Conservation (phyloP, 2,797 vertebrate species). For the Urosaurus nigricauda region DNA sequence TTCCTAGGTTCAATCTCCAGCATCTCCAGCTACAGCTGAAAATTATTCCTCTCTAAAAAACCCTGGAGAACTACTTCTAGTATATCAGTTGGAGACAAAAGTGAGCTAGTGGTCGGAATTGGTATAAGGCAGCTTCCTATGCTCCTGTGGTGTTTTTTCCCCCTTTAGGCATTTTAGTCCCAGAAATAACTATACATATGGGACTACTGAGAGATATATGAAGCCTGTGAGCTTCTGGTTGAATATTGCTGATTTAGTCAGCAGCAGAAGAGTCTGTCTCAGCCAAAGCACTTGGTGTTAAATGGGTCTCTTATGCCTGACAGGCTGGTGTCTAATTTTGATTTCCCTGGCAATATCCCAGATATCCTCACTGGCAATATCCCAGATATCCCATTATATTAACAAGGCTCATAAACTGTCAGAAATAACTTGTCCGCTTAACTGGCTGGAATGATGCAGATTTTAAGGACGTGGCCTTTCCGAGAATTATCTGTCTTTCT, state of each 20-base stretch:
- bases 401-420: constrained; percentile 74
- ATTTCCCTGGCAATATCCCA: constrained; percentile 71
- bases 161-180: neutral
- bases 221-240: constrained; percentile 40
- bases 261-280: constrained; percentile 13
- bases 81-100: neutral
- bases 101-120: neutral
- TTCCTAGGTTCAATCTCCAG: too few species aligned
- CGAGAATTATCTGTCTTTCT: constrained; percentile 59
- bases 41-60: neutral
- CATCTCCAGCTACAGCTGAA: neutral
- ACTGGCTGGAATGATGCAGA: constrained; percentile 63
- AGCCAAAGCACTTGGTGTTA: constrained; percentile 55
- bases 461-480: constrained; percentile 71
- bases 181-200: constrained; percentile 27
- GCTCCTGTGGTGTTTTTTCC: neutral
- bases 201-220: constrained; percentile 24
- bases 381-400: constrained; percentile 77
- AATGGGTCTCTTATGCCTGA: constrained; percentile 61
- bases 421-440: constrained; percentile 73
- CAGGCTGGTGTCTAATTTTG: constrained; percentile 71
- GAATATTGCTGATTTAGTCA: constrained; percentile 47
- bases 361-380: constrained; percentile 62
- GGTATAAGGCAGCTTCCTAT: neutral
- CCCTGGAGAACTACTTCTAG: neutral